These are phyloP conservation scores for Nasua narica DNA, from an alignment of 2,797 vertebrate species.

Conservation along the genomic window DNA sequence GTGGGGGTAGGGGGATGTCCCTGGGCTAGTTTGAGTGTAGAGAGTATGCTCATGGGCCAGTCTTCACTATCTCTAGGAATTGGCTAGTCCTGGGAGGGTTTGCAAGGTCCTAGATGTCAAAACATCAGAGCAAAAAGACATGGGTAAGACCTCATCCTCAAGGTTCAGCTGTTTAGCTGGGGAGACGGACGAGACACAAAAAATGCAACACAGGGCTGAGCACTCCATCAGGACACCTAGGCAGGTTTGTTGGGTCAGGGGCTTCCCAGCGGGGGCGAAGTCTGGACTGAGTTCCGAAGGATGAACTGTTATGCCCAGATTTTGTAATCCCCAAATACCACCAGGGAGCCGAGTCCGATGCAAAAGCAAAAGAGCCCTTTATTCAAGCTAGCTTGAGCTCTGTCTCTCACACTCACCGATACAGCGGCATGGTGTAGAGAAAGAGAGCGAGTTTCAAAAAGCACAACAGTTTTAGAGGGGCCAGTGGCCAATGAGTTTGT, in stretches of 20 bases:
- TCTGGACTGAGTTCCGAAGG: too few relatives aligned
- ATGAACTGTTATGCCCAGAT: too few relatives aligned
- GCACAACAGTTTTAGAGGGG: too few relatives aligned
- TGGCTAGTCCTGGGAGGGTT: not conserved
- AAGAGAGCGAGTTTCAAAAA: too few relatives aligned
- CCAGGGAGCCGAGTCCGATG: too few relatives aligned
- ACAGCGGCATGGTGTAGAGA: too few relatives aligned
- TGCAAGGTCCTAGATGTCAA: not conserved
- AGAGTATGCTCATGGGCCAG: not conserved
- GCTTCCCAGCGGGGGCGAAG: not conserved
- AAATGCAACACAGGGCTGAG: not conserved
- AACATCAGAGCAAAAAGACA: not conserved
- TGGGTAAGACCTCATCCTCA: accelerated
- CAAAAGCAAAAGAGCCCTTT: too few relatives aligned
- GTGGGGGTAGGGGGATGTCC: not conserved
- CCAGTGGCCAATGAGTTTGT: too few relatives aligned
- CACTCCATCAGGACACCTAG: accelerated
- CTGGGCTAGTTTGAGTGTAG: too few relatives aligned
- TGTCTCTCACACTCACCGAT: too few relatives aligned
- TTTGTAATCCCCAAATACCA: too few relatives aligned
- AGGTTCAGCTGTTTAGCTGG: not conserved
- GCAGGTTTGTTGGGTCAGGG: accelerated
- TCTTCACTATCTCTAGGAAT: not conserved
- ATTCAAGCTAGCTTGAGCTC: too few relatives aligned
- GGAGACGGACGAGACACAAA: not conserved